Conservation (phyloP, 30 jellyfish, hydroid and myxozoan genomes). For the Hydractinia echinata region DNA sequence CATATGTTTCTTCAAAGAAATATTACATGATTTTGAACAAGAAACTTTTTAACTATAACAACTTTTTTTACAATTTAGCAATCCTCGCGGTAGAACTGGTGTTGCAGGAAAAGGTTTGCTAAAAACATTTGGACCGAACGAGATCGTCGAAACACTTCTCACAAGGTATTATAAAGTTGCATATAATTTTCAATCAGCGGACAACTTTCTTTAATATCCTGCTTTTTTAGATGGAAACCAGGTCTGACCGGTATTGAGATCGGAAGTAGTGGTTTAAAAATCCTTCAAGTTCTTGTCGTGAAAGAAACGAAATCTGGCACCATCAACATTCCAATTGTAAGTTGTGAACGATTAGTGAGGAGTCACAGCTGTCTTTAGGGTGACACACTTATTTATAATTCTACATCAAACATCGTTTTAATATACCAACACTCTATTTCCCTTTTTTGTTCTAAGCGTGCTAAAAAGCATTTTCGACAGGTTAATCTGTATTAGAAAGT, state of each 20-base stretch:
- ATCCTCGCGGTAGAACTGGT: conserved; percentile 11
- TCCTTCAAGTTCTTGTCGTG: conserved; percentile 4
- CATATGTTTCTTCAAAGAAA: too few species aligned
- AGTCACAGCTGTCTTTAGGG: too few species aligned
- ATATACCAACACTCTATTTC: too few species aligned
- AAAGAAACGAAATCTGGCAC: not conserved
- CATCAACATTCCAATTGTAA: too few species aligned
- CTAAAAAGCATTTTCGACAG: too few species aligned
- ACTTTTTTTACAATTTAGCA: not conserved
- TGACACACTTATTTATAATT: too few species aligned
- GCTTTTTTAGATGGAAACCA: not conserved
- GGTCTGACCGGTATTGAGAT: conserved; percentile 3
- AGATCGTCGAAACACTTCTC: not conserved
- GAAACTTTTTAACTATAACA: too few species aligned
- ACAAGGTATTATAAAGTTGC: not conserved
- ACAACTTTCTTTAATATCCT: not conserved
- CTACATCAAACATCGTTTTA: too few species aligned
- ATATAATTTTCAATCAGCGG: not conserved
- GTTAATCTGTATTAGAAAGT: too few species aligned
- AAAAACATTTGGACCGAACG: not conserved
- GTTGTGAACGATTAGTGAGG: too few species aligned
- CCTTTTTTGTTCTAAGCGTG: too few species aligned
- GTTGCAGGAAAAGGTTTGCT: not conserved
- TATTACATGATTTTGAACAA: too few species aligned
- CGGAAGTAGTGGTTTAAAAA: not conserved